These are phyloP conservation scores for Axea sp. DNA, from an alignment of 2,888 invertebrate species.

Conservation along the genomic window DNA sequence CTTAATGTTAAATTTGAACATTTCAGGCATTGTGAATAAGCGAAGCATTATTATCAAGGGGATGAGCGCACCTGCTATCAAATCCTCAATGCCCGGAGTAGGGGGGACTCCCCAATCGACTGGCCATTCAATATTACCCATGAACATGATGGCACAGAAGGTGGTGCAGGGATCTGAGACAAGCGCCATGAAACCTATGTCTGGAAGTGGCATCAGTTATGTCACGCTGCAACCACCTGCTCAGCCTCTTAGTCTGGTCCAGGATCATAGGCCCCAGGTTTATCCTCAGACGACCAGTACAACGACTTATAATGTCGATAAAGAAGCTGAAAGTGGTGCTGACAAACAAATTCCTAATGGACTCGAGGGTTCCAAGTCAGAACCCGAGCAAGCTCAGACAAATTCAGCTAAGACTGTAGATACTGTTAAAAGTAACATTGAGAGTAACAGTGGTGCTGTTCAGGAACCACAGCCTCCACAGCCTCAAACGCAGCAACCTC, in stretches of 20 bases:
- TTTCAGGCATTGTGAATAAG: conserved; percentile 2
- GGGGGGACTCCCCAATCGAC: conserved; percentile 73
- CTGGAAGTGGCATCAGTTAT: conserved; percentile 73
- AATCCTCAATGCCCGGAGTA: conserved; percentile 77
- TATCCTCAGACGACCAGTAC: conserved; percentile 64
- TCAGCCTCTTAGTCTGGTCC: conserved; percentile 77
- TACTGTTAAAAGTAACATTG: conserved; percentile 70
- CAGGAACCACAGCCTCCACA: conserved; percentile 61
- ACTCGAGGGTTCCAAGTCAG: conserved; percentile 68
- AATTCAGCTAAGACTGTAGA: conserved; percentile 67
- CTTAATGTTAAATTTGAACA: background rate
- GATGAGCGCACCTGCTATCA: conserved; percentile 78
- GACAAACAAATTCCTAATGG: conserved; percentile 74
- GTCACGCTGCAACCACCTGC: conserved; percentile 74
- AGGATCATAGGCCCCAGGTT: conserved; percentile 76
- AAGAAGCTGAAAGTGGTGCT: conserved; percentile 65
- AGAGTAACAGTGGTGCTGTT: conserved; percentile 60
- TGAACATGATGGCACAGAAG: conserved; percentile 78
- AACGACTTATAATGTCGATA: conserved; percentile 60
- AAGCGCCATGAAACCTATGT: conserved; percentile 74
- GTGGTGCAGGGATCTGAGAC: conserved; percentile 72
- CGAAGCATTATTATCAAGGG: conserved; percentile 45
- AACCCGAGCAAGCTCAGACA: conserved; percentile 65
- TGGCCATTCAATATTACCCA: conserved; percentile 75
- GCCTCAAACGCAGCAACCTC: conserved; percentile 45